Conservation (phyloP, 2,888 invertebrate genomes). For the Ommatoiulus sabulosus region DNA sequence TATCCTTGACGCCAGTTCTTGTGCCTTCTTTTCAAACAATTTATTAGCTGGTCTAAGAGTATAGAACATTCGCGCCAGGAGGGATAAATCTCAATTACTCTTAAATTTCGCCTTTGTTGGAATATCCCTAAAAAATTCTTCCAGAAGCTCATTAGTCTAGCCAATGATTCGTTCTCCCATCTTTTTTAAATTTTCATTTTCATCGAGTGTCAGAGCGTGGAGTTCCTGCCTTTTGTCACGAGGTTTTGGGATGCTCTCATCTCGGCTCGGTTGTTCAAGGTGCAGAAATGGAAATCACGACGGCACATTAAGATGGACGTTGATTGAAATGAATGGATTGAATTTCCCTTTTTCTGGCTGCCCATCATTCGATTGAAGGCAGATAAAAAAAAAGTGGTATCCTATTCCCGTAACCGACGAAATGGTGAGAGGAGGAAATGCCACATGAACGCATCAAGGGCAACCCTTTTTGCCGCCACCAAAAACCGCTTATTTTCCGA, state of each 20-base stretch:
- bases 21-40: neutral
- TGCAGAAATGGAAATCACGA: slow-evolving; percentile 32
- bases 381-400: neutral
- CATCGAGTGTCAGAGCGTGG: neutral
- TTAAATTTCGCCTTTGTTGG: neutral
- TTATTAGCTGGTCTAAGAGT: neutral
- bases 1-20: too few relatives aligned
- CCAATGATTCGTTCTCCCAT: neutral
- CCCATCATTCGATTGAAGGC: neutral
- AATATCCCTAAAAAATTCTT: neutral
- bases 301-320: neutral
- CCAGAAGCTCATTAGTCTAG: slow-evolving; percentile 8
- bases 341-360: slow-evolving; percentile 43
- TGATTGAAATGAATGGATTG: slow-evolving; percentile 40
- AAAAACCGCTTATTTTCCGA: neutral
- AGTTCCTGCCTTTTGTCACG: neutral
- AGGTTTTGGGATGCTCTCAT: neutral
- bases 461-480: neutral
- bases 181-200: too few relatives aligned
- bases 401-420: neutral
- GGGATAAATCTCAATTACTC: neutral
- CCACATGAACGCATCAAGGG: slow-evolving; percentile 29
- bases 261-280: neutral
- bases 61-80: neutral
- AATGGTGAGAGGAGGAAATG: neutral